Conservation (phyloP, 1,140 invertebrate species). For the Sitodiplosis mosellana region DNA sequence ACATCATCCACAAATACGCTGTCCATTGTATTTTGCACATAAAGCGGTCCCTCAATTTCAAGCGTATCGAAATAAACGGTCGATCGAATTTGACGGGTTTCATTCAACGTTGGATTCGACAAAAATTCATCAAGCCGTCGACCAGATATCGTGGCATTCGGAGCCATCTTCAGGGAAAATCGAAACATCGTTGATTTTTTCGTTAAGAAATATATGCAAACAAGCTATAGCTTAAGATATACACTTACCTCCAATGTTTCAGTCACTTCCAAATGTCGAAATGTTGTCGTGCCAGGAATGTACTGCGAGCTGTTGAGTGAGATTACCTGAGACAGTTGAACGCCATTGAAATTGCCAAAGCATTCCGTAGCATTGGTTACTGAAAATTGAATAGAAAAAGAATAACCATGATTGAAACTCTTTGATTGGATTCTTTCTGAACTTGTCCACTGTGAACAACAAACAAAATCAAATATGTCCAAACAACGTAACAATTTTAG, state of each 20-base stretch:
- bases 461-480: background rate
- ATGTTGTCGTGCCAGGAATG: constrained; percentile 22
- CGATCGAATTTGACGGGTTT: constrained; percentile 21
- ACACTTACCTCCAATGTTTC: constrained; percentile 22
- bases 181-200: too few species aligned
- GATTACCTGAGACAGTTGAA: constrained; percentile 17
- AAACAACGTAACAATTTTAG: background rate
- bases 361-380: constrained; percentile 15
- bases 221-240: too few species aligned
- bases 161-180: background rate
- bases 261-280: constrained; percentile 25
- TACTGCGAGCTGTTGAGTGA: constrained; percentile 18
- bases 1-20: constrained; percentile 13
- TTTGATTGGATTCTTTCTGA: background rate
- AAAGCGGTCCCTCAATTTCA: constrained; percentile 24
- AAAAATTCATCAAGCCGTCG: constrained; percentile 22
- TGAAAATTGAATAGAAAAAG: constrained; percentile 4
- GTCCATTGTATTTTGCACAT: constrained; percentile 20
- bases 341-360: constrained; percentile 18
- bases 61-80: constrained; percentile 26
- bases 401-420: too few species aligned
- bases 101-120: constrained; percentile 24
- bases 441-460: background rate
- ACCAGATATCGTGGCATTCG: constrained; percentile 25
- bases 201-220: too few species aligned